Base-by-base conservation (phyloP, 2,113 vertebrate species). In the Otis tarda region DNA sequence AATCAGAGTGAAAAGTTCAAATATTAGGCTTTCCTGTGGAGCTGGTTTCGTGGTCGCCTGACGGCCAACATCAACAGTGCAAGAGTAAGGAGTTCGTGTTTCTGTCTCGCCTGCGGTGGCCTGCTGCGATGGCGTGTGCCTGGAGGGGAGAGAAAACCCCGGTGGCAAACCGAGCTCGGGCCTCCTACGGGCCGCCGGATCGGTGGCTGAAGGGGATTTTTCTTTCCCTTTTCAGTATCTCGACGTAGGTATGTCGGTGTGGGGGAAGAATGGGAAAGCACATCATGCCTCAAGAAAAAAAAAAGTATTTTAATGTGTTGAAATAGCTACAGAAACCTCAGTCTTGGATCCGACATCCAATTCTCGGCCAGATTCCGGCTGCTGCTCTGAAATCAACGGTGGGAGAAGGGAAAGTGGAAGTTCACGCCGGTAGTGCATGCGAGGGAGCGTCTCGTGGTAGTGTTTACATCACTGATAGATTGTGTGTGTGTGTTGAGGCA, bases 1-100 rank as follows among this genome's bases (percentile, higher is more conserved):
- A 97, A 90, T 70, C 93, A 95, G 96, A 98, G 98, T 97, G 97
- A 98, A 98, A 98, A 98, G 98, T 98, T 98, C 97, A 98, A 98
- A 98, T 98, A 98, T 98, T 98, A 96, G 97, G 94, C 97, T 98
- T 98, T 98, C 97, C 98, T 97, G 89, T 97, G 96, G 97, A 80
- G 91, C 95, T 93, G 93, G 90, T 97, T 97, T 97, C 89, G 83
- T 59, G 93, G 96, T 84, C 85, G 56, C 87, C 70, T 17, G 17
- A 52, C 61, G 91, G 98, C 98, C 98, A 98, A 98, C 87, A 87
- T 97, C 97, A 98, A 98, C 96, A 95, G 89, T 63, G 81, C 60
- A 96, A 89, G 94, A 85, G 94, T 91, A 92, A 78, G 90, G 95
- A 33, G 93, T 87, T 97, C 97, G 57, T 96, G 95, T 97, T 97